These are phyloP conservation scores for Steatornis caripensis DNA, from an alignment of 2,113 vertebrate genomes.

Conservation along the genomic window DNA sequence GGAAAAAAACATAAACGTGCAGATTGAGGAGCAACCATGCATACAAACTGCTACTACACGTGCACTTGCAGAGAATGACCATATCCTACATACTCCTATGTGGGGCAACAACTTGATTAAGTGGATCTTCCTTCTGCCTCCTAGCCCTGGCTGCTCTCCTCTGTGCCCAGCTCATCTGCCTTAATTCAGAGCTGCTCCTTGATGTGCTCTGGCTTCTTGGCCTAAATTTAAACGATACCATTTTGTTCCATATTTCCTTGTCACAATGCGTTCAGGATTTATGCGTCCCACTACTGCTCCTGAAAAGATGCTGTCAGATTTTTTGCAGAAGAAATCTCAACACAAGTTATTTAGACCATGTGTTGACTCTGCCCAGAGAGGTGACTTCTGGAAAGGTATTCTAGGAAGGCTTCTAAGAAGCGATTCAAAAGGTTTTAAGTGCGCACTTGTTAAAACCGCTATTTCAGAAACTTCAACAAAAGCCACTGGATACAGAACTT, in stretches of 20 bases:
- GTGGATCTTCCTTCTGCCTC: background rate
- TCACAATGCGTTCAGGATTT: background rate
- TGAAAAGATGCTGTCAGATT: background rate
- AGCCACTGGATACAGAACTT: background rate
- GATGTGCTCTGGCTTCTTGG: background rate
- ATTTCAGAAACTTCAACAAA: background rate
- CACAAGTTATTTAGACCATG: background rate
- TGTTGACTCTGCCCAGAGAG: background rate
- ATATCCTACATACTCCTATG: background rate
- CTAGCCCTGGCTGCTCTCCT: background rate
- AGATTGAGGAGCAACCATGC: background rate
- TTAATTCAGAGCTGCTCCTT: background rate
- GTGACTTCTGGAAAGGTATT: background rate
- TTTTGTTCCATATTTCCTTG: background rate
- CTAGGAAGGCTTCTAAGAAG: background rate
- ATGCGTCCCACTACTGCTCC: background rate
- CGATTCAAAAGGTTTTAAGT: background rate
- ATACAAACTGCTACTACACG: background rate
- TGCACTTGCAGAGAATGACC: background rate
- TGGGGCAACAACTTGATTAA: background rate
- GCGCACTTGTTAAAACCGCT: background rate
- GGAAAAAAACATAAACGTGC: background rate
- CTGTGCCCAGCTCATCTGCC: background rate
- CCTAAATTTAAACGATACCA: background rate
- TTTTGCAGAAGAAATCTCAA: background rate